Conservation (phyloP, 2,797 vertebrate genomes). For the Acanthurus leucopareius region DNA sequence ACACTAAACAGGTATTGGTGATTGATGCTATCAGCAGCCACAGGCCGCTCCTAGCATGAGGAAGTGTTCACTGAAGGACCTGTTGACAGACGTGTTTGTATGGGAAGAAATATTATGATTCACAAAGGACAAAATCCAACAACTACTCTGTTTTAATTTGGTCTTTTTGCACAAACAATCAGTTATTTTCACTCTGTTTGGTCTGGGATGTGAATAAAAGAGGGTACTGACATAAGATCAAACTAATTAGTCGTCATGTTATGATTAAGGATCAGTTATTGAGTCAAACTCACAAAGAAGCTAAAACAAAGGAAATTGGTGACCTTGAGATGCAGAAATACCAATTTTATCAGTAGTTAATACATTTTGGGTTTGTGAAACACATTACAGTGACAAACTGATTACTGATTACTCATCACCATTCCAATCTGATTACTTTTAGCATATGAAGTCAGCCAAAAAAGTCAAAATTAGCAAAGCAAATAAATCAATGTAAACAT, state of each 20-base stretch:
- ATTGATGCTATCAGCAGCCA: conserved; percentile 64
- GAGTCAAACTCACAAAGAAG: neutral
- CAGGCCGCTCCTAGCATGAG: conserved; percentile 20
- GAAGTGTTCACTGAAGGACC: conserved; percentile 18
- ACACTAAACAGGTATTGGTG: conserved; percentile 61
- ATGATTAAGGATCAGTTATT: conserved; percentile 10
- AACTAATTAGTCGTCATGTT: neutral
- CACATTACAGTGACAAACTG: neutral
- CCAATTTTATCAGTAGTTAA: neutral
- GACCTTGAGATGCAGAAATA: conserved; percentile 6
- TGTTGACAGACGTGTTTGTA: conserved; percentile 30
- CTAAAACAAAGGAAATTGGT: neutral
- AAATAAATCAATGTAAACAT: neutral
- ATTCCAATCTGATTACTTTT: neutral
- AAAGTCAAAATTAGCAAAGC: neutral
- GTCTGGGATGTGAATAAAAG: neutral
- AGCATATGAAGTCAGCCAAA: neutral
- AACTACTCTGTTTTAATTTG: neutral
- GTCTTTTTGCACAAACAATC: neutral
- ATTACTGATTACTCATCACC: neutral
- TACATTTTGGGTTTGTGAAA: neutral
- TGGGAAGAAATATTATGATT: neutral
- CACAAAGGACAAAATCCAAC: conserved; percentile 7
- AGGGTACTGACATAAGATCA: neutral
- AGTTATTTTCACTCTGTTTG: neutral